Percentiles rank a stretch among this genome's conserved stretches.
phyloP scores from a whole-genome alignment of 1,140 invertebrate genomes.

The Drosophila arizonae region DNA sequence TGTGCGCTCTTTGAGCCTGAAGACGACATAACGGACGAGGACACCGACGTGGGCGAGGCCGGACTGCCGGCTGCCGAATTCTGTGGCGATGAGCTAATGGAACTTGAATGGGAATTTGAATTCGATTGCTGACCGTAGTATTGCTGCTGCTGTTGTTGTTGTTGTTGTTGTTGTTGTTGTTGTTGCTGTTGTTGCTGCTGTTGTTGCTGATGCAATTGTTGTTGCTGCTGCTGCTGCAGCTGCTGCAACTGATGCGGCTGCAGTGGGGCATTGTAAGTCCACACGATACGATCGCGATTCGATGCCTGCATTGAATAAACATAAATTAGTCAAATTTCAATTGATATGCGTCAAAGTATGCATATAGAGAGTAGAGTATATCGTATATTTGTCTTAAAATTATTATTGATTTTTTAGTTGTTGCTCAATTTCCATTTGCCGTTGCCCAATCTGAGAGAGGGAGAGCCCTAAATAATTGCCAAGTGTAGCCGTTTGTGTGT shows the following conservation, averaged over 20 bases:
- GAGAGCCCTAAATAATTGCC: constrained; percentile 52
- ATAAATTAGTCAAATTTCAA: constrained; percentile 47
- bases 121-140: constrained; percentile 79
- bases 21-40: constrained; percentile 92
- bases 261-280: constrained; percentile 95
- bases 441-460: constrained; percentile 34
- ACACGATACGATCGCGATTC: constrained; percentile 88
- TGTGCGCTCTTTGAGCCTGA: constrained; percentile 84
- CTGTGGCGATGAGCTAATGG: constrained; percentile 83
- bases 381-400: constrained; percentile 5
- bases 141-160: constrained; percentile 61
- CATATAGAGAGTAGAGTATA: constrained; percentile 7
- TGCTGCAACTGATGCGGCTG: constrained; percentile 82
- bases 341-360: neutral
- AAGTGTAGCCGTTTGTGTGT: constrained; percentile 40
- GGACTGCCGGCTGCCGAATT: constrained; percentile 85
- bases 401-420: constrained; percentile 18
- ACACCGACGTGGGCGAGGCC: constrained; percentile 92
- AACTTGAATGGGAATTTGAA: constrained; percentile 84
- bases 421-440: constrained; percentile 42
- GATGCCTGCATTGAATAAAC: constrained; percentile 61
- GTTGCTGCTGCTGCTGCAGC: constrained; percentile 64
- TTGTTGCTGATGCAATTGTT: constrained; percentile 74
- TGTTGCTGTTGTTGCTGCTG: constrained; percentile 52
- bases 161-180: constrained; percentile 67